Conservation (phyloP, 2,888 invertebrate species). For the Diaphora mendica region DNA sequence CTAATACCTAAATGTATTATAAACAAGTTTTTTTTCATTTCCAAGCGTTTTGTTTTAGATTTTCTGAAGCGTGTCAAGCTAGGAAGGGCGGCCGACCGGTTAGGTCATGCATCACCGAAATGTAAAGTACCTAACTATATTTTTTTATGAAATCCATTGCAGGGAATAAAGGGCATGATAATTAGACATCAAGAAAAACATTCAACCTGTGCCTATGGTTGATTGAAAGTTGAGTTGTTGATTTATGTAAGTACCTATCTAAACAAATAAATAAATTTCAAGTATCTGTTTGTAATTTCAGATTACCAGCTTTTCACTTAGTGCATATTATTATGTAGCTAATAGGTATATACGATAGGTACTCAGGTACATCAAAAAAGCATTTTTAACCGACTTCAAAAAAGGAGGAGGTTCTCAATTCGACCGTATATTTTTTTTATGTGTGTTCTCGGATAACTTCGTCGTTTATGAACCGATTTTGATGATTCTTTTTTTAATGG, state of each 20-base stretch:
- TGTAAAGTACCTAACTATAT: constrained; percentile 26
- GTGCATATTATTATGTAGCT: too few species aligned
- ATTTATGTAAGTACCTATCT: not conserved
- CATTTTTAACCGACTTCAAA: too few species aligned
- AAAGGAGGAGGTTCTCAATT: too few species aligned
- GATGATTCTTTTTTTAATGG: too few species aligned
- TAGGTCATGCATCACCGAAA: constrained; percentile 69
- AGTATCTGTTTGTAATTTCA: too few species aligned
- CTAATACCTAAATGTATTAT: not conserved
- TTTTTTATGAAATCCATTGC: constrained; percentile 33
- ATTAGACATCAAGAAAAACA: not conserved
- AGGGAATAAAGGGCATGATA: constrained; percentile 38
- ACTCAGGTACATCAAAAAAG: too few species aligned
- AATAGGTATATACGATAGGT: too few species aligned
- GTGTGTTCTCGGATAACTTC: too few species aligned
- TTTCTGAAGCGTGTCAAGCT: constrained; percentile 45
- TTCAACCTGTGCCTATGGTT: not conserved
- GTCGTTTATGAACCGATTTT: too few species aligned
- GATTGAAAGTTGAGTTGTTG: not conserved
- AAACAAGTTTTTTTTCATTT: constrained; percentile 20
- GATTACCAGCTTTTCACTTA: too few species aligned
- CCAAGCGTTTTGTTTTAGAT: constrained; percentile 24
- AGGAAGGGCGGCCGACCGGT: constrained; percentile 61
- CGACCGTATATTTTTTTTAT: too few species aligned
- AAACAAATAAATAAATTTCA: too few species aligned